phyloP scores from a whole-genome alignment of 2,888 invertebrate genomes.

The Abrostola tripartita region DNA sequence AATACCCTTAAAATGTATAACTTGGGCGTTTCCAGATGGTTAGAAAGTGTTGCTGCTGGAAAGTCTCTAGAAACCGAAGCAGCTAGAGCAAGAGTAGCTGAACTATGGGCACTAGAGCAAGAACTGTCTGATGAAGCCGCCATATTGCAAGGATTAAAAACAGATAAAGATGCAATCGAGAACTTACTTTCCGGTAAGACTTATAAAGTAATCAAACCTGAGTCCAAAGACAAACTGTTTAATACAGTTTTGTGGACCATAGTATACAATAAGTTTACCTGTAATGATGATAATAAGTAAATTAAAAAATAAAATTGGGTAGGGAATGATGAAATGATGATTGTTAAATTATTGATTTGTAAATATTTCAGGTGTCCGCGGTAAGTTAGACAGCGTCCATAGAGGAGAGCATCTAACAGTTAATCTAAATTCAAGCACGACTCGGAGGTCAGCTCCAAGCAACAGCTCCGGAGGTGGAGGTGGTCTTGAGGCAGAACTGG shows the following conservation, averaged over 20 bases:
- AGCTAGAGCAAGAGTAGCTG: constrained; percentile 82
- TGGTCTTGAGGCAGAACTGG: constrained; percentile 93
- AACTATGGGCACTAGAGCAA: constrained; percentile 84
- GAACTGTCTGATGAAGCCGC: constrained; percentile 85
- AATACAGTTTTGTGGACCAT: too few relatives aligned
- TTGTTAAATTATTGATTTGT: not conserved
- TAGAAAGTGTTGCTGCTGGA: constrained; percentile 92
- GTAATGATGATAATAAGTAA: too few relatives aligned
- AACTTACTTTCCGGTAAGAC: constrained; percentile 77
- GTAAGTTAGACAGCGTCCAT: constrained; percentile 75
- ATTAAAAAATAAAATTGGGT: not conserved
- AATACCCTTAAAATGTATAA: not conserved
- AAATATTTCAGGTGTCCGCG: constrained; percentile 74
- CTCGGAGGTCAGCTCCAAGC: constrained; percentile 38
- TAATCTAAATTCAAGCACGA: constrained; percentile 35
- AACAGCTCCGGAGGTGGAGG: constrained; percentile 46
- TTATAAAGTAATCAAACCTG: not conserved
- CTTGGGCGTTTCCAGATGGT: constrained; percentile 89
- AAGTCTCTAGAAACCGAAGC: constrained; percentile 87
- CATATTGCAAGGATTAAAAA: constrained; percentile 81
- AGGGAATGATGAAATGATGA: not conserved
- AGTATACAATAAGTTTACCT: too few relatives aligned
- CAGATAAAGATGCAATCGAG: constrained; percentile 85
- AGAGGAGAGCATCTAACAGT: constrained; percentile 57
- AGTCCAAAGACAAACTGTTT: too few relatives aligned